These are phyloP conservation scores for Pollenia griseotomentosa DNA, from an alignment of 2,888 invertebrate genomes.

Conservation along the genomic window DNA sequence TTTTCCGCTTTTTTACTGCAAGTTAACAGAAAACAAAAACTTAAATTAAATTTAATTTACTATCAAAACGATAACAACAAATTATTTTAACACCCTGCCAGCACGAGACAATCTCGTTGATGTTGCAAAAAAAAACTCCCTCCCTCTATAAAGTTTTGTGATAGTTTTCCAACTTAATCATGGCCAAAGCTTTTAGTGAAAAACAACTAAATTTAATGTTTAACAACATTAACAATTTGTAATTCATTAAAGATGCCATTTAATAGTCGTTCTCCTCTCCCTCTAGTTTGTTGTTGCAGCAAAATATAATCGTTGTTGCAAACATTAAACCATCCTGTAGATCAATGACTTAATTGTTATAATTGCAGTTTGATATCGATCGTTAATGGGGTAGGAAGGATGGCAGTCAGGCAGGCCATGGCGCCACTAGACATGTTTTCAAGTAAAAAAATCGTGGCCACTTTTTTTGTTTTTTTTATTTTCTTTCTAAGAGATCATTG, in stretches of 20 bases:
- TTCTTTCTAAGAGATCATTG: slow-evolving; percentile 40
- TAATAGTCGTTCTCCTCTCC: slow-evolving; percentile 45
- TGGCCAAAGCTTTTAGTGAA: not conserved
- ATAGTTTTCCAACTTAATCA: not conserved
- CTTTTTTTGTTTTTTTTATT: not conserved
- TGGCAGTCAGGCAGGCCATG: slow-evolving; percentile 36
- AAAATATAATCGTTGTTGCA: not conserved
- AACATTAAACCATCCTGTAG: slow-evolving; percentile 48
- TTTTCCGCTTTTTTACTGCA: slow-evolving; percentile 9
- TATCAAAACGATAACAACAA: slow-evolving; percentile 49
- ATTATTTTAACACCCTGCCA: slow-evolving; percentile 68
- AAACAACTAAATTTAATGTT: slow-evolving; percentile 35
- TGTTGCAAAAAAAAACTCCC: not conserved
- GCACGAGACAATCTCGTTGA: slow-evolving; percentile 61
- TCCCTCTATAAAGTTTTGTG: not conserved
- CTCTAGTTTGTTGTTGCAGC: not conserved
- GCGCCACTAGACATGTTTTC: slow-evolving; percentile 69
- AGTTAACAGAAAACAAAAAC: not conserved
- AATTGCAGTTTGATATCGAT: slow-evolving; percentile 69
- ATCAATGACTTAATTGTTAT: slow-evolving; percentile 73
- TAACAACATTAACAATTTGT: slow-evolving; percentile 61
- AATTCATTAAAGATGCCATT: slow-evolving; percentile 56
- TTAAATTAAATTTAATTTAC: slow-evolving; percentile 7
- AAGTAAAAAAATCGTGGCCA: slow-evolving; percentile 12
- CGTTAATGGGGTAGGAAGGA: slow-evolving; percentile 60